Evolutionary conservation across 1,140 invertebrate species (phyloP).

Genomic region (Anadara kagoshimensis): DNA sequence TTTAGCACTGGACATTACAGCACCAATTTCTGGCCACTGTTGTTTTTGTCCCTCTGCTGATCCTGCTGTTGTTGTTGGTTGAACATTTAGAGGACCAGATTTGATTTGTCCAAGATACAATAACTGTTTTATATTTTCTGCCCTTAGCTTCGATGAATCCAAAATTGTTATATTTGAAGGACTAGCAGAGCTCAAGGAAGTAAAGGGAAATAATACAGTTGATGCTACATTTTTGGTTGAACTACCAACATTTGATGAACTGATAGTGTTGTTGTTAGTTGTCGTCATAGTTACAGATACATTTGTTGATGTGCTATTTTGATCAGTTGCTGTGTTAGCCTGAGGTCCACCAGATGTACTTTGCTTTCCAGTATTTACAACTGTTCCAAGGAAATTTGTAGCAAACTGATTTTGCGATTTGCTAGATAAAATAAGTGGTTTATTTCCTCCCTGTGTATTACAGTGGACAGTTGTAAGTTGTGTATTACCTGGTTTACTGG

Average conservation of each 20-base stretch:
- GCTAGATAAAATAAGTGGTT: background rate
- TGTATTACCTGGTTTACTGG: background rate
- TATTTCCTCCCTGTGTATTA: background rate
- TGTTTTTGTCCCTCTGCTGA: constrained; percentile 8
- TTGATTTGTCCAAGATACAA: background rate
- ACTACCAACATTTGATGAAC: background rate
- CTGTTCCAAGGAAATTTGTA: background rate
- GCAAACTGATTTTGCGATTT: background rate
- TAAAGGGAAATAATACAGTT: background rate
- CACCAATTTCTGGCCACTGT: background rate
- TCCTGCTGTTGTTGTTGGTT: background rate
- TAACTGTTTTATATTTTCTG: background rate
- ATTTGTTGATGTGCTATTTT: background rate
- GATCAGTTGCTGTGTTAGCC: no score
- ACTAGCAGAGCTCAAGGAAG: background rate
- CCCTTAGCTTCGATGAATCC: background rate
- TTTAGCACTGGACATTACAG: constrained; percentile 11
- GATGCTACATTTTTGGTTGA: background rate
- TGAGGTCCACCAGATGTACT: no score
- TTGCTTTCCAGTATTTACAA: background rate
- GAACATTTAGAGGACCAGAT: background rate
- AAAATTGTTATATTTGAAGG: background rate
- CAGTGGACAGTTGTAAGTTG: no score
- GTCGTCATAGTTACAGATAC: background rate
- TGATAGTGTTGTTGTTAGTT: background rate